Conservation (phyloP, 64 coral and sea anemone genomes). For the Montipora capricornis region DNA sequence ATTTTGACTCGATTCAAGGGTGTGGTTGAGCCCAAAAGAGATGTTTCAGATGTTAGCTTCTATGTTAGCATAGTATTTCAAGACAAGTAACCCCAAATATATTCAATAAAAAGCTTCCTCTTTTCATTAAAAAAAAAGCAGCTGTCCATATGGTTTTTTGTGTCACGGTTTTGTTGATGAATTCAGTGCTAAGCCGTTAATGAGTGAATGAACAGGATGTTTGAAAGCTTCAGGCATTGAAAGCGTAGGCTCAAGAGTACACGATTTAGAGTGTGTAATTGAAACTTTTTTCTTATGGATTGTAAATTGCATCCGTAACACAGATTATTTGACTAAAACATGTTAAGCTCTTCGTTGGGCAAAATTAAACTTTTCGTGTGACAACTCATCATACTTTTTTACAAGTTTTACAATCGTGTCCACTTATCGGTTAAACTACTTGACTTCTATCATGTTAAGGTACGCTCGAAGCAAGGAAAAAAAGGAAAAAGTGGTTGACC, state of each 20-base stretch:
- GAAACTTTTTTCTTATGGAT: neutral
- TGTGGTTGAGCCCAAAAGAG: too few relatives aligned
- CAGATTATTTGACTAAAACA: neutral
- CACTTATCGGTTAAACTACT: too few relatives aligned
- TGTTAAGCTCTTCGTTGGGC: neutral
- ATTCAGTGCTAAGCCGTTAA: neutral
- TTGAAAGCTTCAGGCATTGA: neutral
- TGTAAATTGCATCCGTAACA: neutral
- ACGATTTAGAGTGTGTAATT: neutral
- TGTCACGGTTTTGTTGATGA: conserved; percentile 26
- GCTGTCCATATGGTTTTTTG: conserved; percentile 20
- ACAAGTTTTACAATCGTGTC: neutral
- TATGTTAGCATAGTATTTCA: neutral
- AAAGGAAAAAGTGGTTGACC: too few relatives aligned
- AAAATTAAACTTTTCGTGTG: neutral
- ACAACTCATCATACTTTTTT: neutral
- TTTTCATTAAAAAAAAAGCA: neutral
- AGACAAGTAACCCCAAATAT: neutral
- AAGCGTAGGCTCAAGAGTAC: neutral
- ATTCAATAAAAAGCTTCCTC: conserved; percentile 12
- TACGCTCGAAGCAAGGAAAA: too few relatives aligned
- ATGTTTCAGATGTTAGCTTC: too few relatives aligned
- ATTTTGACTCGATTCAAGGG: neutral
- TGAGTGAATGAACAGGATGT: conserved; percentile 37
- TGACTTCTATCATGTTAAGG: too few relatives aligned